Conservation (phyloP, 2,888 invertebrate genomes). For the Diachrysia chrysitis region DNA sequence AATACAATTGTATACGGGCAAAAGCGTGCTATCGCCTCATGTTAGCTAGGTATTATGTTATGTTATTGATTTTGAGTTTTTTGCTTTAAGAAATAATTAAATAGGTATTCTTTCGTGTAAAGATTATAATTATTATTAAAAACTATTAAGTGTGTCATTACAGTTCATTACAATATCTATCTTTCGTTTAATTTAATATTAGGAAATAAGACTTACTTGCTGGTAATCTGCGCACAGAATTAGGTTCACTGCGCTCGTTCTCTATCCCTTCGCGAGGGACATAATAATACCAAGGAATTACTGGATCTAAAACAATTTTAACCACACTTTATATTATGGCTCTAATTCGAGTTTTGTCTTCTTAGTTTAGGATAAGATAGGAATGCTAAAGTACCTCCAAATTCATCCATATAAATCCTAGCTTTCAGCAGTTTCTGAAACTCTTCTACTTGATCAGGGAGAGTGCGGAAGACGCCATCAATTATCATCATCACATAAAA, state of each 20-base stretch:
- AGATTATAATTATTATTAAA: no score
- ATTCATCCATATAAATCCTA: conserved; percentile 93
- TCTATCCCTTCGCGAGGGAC: conserved; percentile 93
- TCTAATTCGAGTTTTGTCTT: no score
- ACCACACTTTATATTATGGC: no score
- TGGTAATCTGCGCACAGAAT: conserved; percentile 90
- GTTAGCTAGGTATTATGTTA: background rate
- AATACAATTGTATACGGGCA: background rate
- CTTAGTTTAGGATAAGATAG: no score
- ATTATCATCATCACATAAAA: conserved; percentile 99
- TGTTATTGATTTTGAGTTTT: no score
- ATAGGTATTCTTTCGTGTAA: no score
- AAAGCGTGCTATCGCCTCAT: background rate
- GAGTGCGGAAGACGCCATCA: conserved; percentile 96
- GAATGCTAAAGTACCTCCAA: conserved; percentile 91
- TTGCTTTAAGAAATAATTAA: no score
- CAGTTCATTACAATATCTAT: no score
- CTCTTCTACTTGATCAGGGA: conserved; percentile 97
- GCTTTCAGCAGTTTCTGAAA: conserved; percentile 96
- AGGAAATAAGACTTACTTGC: conserved; percentile 83
- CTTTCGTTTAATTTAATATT: no score
- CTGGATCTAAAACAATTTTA: conserved; percentile 93
- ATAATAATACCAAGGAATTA: conserved; percentile 98
- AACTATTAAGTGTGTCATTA: no score
- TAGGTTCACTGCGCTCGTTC: conserved; percentile 92